Conservation (phyloP, 2,797 vertebrate species). For the Diceros bicornis region DNA sequence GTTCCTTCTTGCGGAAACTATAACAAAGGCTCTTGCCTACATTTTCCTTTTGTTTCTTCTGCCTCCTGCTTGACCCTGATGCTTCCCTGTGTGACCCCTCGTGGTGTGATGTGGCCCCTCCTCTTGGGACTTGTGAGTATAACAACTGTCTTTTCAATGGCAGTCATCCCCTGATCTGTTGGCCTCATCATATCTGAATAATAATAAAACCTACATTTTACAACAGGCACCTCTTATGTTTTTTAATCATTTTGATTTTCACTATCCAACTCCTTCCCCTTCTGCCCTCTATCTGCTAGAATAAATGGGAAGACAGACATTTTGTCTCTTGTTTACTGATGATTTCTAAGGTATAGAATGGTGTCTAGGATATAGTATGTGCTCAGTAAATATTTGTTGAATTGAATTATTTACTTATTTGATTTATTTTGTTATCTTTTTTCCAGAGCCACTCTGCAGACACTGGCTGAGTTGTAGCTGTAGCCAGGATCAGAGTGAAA, state of each 20-base stretch:
- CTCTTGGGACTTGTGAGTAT: not conserved
- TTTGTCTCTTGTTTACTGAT: not conserved
- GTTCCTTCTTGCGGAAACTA: not conserved
- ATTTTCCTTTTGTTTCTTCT: not conserved
- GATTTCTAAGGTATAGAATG: not conserved
- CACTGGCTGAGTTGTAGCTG: not conserved
- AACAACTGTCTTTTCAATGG: not conserved
- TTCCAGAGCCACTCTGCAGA: not conserved
- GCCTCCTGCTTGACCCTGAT: not conserved
- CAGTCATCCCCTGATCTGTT: not conserved
- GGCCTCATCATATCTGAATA: not conserved
- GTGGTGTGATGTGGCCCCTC: not conserved
- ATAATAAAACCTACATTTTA: not conserved
- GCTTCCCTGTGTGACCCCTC: not conserved
- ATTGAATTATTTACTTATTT: not conserved
- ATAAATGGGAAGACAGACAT: not conserved
- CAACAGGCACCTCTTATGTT: not conserved
- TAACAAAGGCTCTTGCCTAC: not conserved
- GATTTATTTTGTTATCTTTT: conserved; percentile 4
- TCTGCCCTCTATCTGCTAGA: not conserved
- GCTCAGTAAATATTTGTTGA: not conserved
- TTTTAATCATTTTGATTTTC: conserved; percentile 22
- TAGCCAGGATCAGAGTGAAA: not conserved
- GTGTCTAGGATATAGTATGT: not conserved
- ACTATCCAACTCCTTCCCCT: not conserved